phyloP scores from a whole-genome alignment of 2,797 vertebrate species.

The Gymnocypris eckloni region DNA sequence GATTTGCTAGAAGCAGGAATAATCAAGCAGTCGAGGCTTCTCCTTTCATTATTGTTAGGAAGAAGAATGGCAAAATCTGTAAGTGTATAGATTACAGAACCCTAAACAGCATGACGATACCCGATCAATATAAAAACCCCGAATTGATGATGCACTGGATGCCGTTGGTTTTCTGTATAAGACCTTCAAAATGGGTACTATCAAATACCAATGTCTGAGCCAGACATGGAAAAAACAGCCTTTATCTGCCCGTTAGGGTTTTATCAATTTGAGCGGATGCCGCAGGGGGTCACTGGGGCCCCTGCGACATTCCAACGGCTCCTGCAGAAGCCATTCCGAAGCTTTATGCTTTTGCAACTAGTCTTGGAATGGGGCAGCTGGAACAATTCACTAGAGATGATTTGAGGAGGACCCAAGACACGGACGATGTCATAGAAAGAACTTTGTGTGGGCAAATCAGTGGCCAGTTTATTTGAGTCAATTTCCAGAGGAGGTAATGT shows the following conservation, averaged over 20 bases:
- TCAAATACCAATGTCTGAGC: too few relatives aligned
- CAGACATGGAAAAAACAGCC: too few relatives aligned
- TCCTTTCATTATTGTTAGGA: too few relatives aligned
- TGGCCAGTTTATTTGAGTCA: neutral
- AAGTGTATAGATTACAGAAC: too few relatives aligned
- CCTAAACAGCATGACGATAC: too few relatives aligned
- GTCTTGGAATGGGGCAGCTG: neutral
- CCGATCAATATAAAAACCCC: too few relatives aligned
- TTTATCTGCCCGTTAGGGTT: too few relatives aligned
- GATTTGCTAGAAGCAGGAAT: neutral
- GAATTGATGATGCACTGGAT: too few relatives aligned
- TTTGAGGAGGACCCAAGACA: neutral
- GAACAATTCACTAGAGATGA: neutral
- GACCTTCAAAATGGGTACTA: too few relatives aligned
- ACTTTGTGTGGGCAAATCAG: neutral
- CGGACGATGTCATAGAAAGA: neutral
- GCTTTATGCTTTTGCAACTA: neutral
- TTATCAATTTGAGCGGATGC: too few relatives aligned
- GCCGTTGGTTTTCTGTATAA: too few relatives aligned
- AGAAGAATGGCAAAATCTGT: too few relatives aligned
- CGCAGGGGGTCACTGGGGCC: neutral
- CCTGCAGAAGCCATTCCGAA: neutral
- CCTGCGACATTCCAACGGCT: neutral
- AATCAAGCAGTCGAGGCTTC: neutral
- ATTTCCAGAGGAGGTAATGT: neutral